phyloP scores from a whole-genome alignment of 2,888 invertebrate species.

The Brenthis hecate region DNA sequence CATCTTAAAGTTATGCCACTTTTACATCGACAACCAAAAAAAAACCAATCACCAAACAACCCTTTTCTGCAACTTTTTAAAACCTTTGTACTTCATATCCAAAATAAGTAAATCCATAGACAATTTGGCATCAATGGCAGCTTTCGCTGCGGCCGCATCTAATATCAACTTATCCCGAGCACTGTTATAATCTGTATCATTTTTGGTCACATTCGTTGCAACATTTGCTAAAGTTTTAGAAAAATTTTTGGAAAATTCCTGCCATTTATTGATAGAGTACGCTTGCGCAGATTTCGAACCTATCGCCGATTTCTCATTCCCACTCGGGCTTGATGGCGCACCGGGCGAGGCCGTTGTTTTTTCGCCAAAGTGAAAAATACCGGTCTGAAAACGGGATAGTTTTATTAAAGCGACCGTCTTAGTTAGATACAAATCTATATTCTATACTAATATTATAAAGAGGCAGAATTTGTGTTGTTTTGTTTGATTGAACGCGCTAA shows the following conservation, averaged over 20 bases:
- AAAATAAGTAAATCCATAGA: neutral
- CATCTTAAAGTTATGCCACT: too few species aligned
- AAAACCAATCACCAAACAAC: too few species aligned
- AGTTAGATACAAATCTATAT: too few species aligned
- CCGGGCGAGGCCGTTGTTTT: neutral
- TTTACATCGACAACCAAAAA: too few species aligned
- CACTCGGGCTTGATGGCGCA: too few species aligned
- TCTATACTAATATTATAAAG: too few species aligned
- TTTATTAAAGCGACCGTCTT: too few species aligned
- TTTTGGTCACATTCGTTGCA: neutral
- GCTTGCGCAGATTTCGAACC: neutral
- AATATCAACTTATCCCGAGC: neutral
- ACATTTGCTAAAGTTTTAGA: neutral
- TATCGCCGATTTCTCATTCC: too few species aligned
- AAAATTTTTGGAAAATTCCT: neutral
- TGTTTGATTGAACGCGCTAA: too few species aligned
- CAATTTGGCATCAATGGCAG: conserved; percentile 1
- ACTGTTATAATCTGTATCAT: neutral
- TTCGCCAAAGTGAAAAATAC: conserved; percentile 8
- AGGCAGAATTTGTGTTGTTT: too few species aligned
- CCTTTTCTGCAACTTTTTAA: neutral
- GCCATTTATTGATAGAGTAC: neutral
- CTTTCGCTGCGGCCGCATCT: neutral
- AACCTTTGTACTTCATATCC: neutral
- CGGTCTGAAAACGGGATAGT: neutral